These are phyloP conservation scores for Mnemiopsis leidyi DNA, from an alignment of 37 sponge, comb jelly and placozoan species.

Conservation along the genomic window DNA sequence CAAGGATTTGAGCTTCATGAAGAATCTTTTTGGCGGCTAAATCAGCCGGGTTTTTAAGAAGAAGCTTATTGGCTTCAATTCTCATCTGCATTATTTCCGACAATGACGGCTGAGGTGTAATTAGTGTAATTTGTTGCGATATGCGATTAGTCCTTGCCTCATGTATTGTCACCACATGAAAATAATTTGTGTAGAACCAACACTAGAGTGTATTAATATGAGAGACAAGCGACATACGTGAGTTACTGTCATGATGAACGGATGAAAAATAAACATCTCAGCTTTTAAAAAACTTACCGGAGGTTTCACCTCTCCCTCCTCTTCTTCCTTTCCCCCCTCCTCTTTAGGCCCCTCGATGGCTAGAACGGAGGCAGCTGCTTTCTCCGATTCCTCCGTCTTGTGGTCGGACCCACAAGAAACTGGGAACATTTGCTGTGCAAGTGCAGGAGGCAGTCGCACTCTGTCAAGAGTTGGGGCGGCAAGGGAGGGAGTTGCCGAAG, in stretches of 20 bases:
- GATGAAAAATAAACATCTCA: no score
- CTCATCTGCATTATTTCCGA: constrained; percentile 64
- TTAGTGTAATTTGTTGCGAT: no score
- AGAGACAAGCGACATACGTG: no score
- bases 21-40: constrained; percentile 34
- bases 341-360: constrained; percentile 35
- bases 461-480: neutral
- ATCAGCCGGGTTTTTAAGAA: constrained; percentile 20
- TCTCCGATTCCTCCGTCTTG: constrained; percentile 40
- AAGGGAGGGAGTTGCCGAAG: constrained; percentile 18
- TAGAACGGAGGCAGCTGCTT: neutral
- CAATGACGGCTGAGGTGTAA: constrained; percentile 46
- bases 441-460: neutral
- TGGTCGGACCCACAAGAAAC: constrained; percentile 59
- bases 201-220: no score
- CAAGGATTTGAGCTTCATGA: constrained; percentile 49
- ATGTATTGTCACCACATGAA: no score
- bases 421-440: constrained; percentile 49
- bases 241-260: no score
- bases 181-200: no score
- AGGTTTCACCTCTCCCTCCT: neutral
- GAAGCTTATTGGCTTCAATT: constrained; percentile 53
- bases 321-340: neutral
- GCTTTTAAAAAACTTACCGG: no score
- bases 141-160: no score